phyloP scores from a whole-genome alignment of 2,113 vertebrate species.

The Apteryx mantelli region DNA sequence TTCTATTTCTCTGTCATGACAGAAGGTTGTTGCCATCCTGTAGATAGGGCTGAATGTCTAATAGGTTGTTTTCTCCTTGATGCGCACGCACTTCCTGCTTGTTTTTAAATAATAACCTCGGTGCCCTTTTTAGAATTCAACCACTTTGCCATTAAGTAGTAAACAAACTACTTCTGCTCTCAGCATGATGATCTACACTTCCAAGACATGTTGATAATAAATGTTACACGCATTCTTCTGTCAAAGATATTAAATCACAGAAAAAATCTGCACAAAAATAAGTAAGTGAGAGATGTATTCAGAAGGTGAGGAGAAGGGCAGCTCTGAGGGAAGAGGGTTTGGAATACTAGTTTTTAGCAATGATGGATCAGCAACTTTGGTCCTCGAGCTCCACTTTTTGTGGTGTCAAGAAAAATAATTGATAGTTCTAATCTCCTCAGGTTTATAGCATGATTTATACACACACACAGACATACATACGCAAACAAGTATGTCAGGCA shows the following conservation, averaged over 20 bases:
- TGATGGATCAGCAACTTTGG: neutral
- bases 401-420: neutral
- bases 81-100: neutral
- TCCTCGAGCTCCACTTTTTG: neutral
- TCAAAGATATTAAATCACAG: neutral
- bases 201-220: slow-evolving; percentile 2
- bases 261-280: neutral
- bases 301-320: neutral
- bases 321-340: neutral
- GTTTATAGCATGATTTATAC: neutral
- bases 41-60: neutral
- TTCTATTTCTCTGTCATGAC: neutral
- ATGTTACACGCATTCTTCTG: neutral
- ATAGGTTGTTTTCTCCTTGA: neutral
- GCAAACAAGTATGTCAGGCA: neutral
- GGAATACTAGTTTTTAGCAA: neutral
- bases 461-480: neutral
- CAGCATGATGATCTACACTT: neutral
- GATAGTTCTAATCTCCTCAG: neutral
- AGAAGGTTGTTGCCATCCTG: neutral
- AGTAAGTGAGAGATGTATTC: neutral
- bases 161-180: slow-evolving; percentile 39
- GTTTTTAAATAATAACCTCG: slow-evolving; percentile 19
- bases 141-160: slow-evolving; percentile 14
- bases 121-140: slow-evolving; percentile 30